Percentiles rank a stretch among this genome's conserved stretches.
Evolutionary conservation across 2,797 vertebrate species (phyloP).

Genomic region (Oreochromis mossambicus): DNA sequence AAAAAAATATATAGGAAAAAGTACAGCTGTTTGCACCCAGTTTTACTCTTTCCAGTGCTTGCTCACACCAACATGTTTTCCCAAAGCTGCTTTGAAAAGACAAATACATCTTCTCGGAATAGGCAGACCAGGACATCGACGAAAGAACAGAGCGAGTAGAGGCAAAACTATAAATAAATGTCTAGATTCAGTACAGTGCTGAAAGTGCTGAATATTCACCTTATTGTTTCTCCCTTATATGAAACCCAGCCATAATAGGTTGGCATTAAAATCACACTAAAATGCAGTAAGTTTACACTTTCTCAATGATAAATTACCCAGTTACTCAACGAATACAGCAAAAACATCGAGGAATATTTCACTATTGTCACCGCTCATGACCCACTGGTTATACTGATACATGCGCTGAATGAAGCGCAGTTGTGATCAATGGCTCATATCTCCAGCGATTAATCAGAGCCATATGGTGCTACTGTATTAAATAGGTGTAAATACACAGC

Average conservation of each 20-base stretch:
- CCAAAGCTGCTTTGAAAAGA: background rate
- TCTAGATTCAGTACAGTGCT: background rate
- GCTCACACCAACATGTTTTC: constrained; percentile 22
- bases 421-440: constrained; percentile 15
- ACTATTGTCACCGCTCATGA: constrained; percentile 18
- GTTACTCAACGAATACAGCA: constrained; percentile 29
- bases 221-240: constrained; percentile 4
- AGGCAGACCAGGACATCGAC: constrained; percentile 11
- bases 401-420: constrained; percentile 1
- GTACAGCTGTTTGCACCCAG: background rate
- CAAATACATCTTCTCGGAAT: constrained; percentile 13
- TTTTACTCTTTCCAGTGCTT: constrained; percentile 4
- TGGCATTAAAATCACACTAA: constrained; percentile 7
- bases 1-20: constrained; percentile 5
- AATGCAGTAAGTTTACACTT: constrained; percentile 4
- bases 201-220: constrained; percentile 49
- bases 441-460: constrained; percentile 17
- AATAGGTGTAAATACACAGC: background rate
- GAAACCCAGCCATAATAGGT: constrained; percentile 18
- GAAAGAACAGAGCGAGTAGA: constrained; percentile 27
- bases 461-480: background rate
- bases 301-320: constrained; percentile 29
- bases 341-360: constrained; percentile 39
- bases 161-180: constrained; percentile 55
- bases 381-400: constrained; percentile 1